phyloP scores from a whole-genome alignment of 2,888 invertebrate species.

The Parochlus steinenii region DNA sequence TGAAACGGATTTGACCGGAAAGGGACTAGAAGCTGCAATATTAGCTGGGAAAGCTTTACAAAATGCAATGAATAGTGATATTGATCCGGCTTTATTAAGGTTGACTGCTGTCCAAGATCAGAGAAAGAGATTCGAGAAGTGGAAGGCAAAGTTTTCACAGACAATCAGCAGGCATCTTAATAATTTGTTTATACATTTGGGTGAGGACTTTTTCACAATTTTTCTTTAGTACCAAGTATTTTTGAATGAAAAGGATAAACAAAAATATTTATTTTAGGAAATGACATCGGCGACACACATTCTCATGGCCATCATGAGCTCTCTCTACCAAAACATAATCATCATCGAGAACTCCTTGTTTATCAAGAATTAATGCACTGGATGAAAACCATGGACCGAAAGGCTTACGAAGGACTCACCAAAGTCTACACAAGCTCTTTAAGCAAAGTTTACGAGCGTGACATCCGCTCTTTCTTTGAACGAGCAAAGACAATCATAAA shows the following conservation, averaged over 20 bases:
- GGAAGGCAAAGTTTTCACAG: constrained; percentile 62
- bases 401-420: constrained; percentile 62
- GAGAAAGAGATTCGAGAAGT: constrained; percentile 56
- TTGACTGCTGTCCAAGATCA: constrained; percentile 70
- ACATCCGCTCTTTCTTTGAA: constrained; percentile 63
- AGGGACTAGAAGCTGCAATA: constrained; percentile 44
- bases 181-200: constrained; percentile 88
- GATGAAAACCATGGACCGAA: constrained; percentile 72
- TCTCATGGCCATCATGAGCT: constrained; percentile 33
- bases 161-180: constrained; percentile 80
- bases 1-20: constrained; percentile 53
- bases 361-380: constrained; percentile 87
- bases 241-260: constrained; percentile 9
- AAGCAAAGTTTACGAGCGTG: constrained; percentile 77
- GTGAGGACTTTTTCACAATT: constrained; percentile 30
- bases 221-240: background rate
- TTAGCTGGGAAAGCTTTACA: constrained; percentile 56
- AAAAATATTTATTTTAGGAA: constrained; percentile 34
- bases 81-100: constrained; percentile 43
- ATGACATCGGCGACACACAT: constrained; percentile 50
- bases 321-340: constrained; percentile 55
- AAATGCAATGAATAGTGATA: constrained; percentile 52
- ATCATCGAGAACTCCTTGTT: constrained; percentile 69
- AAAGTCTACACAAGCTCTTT: constrained; percentile 71
- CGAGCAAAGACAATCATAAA: constrained; percentile 32